These are phyloP conservation scores for Diadegma fenestrale DNA, from an alignment of 2,888 invertebrate genomes.

Conservation along the genomic window DNA sequence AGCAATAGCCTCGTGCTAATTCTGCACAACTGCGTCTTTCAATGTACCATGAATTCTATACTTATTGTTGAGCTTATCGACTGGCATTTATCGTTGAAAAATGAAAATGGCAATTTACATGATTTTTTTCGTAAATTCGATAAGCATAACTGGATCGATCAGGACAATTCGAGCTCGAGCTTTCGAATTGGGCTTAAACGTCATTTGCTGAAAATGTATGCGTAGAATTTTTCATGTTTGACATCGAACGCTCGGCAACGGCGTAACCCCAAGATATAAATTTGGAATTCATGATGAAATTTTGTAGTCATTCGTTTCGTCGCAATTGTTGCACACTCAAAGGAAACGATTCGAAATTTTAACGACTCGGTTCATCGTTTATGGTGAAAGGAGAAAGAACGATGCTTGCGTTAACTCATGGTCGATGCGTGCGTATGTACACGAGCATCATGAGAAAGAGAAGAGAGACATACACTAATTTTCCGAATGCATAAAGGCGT, in stretches of 20 bases:
- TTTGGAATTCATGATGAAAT: not conserved
- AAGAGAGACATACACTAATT: conserved; percentile 63
- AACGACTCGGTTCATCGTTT: not conserved
- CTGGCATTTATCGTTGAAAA: not conserved
- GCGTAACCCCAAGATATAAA: not conserved
- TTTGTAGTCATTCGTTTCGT: not conserved
- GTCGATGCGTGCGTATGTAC: conserved; percentile 64
- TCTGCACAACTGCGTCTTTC: conserved; percentile 35
- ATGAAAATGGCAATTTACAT: not conserved
- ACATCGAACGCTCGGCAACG: not conserved
- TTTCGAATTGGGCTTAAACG: too few species aligned
- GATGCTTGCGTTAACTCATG: conserved; percentile 52
- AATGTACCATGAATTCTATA: not conserved
- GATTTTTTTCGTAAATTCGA: not conserved
- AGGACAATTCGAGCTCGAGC: not conserved
- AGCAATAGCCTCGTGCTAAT: conserved; percentile 61
- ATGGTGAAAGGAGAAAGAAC: conserved; percentile 20
- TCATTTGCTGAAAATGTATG: too few species aligned
- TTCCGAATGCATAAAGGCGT: conserved; percentile 69
- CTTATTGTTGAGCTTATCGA: not conserved
- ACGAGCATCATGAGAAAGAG: conserved; percentile 32
- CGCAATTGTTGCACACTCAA: not conserved
- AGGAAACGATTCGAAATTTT: not conserved
- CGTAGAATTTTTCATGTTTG: too few species aligned
- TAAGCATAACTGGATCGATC: not conserved